Evolutionary conservation across 2,797 vertebrate genomes (phyloP).

Genomic region (Cuniculus paca): DNA sequence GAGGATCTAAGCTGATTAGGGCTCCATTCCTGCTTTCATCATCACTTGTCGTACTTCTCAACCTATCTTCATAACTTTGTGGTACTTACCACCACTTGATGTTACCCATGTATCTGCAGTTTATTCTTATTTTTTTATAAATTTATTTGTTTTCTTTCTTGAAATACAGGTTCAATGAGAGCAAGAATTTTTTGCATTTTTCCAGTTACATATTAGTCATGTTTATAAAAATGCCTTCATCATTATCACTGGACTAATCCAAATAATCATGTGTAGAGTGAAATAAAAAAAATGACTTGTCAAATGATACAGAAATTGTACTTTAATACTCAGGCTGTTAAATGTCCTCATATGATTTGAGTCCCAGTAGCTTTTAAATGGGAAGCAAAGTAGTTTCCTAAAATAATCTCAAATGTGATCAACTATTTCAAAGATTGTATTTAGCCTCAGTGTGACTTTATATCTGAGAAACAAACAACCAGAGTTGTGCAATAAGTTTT

Average conservation of each 20-base stretch:
- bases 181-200: background rate
- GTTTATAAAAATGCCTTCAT: background rate
- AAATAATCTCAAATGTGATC: background rate
- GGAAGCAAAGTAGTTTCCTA: background rate
- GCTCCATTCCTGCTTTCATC: too few relatives aligned
- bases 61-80: background rate
- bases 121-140: background rate
- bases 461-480: slow-evolving; percentile 38
- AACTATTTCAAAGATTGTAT: slow-evolving; percentile 5
- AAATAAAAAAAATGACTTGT: background rate
- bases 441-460: slow-evolving; percentile 1
- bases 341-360: background rate
- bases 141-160: background rate
- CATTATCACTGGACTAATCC: background rate
- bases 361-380: slow-evolving; percentile 11
- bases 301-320: background rate
- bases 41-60: background rate
- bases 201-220: background rate
- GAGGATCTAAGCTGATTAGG: too few relatives aligned
- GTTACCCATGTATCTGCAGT: background rate
- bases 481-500: background rate
- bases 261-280: background rate
- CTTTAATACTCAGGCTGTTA: background rate
- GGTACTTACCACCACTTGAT: background rate
- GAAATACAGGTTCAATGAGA: background rate